Evolutionary conservation across 1,140 invertebrate species (phyloP), one percentile per base, ranked within the genome.

Genomic region (Cydia strobilella): DNA sequence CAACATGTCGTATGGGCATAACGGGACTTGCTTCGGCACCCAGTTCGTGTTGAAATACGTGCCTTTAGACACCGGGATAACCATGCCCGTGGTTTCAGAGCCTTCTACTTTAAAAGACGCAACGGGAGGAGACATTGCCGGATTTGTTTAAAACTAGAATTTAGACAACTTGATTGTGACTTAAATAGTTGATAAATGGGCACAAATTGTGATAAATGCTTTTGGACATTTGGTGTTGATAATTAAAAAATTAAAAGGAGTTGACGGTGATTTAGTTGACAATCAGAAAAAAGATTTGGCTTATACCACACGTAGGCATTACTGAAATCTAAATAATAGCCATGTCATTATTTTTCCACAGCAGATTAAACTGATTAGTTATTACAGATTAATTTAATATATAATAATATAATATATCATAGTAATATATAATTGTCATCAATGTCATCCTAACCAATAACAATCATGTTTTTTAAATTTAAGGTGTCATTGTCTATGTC

Each of bases 1-100:
- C n/a, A 91, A 79, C 88, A 90, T 91, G n/a, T 91, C 90, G 59
- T 92, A 92, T 0, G 87, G 82, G 71, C 87, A 90, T 15, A 92
- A 74, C 1, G 79, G 83, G 39, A 74, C 74, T 3, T 75, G 78
- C 48, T 79, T 79, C 0, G 82, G 73, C 20, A 76, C 75, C 82
- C 86, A 87, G 15, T 89, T 84, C 0, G 88, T 92, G 75, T 91
- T 92, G 66, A 87, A 91, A 73, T 77, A 91, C 2, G 88, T 86
- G 25, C 82, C 79, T 65, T 87, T 84, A 0, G 89, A 91, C 2
- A 84, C 84, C 3, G 89, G 89, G 75, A 92, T 89, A 3, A 91
- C 73, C 86, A 92, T 90, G 74, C 84, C 78, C 0, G 89, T 91
- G 51, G 77, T 78, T 5, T 84, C 23, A 2, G 78, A 73, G 63